Evolutionary conservation across 2,888 invertebrate species (phyloP), one percentile per base, ranked within the genome.

Genomic region (Diplolepis rosae): DNA sequence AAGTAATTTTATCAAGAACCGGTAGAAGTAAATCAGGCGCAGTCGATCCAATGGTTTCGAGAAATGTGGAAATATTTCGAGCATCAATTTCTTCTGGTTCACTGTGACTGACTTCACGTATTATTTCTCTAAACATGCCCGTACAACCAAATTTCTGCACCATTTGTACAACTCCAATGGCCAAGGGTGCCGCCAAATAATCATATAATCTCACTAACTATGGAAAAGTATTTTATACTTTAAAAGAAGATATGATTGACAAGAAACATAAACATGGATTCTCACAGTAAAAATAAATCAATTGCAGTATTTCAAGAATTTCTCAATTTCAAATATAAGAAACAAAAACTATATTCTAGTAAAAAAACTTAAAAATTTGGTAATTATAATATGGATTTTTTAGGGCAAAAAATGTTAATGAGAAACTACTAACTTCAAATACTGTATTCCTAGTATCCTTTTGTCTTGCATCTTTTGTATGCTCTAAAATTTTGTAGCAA

Each of bases 191-290:
- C 0, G 93, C 92, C 39, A 95, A 89, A 88, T 94, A 93, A 80
- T 96, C 96, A 83, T 92, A 91, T 79, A 93, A 91, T 90, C 95
- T 95, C 32, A 96, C 90, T 65, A 95, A 85, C 92, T 96, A 91
- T 24, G 90, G 90, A 89, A 82, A 74, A 70, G 6, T 50, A 13
- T 39, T 82, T 88, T 88, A 75, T 11, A 22, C 18, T 27, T 24
- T 22, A 69, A 15, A 54, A 72, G 65, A 9, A 15, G 42, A 50
- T 32, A 13, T 39, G 39, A 61, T 69, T 18, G 65, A 69, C 65
- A 7, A 51, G 15, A n/a, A 27, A 61, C 51, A 48, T 13, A 18
- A n/a, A 48, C 69, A 76, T 84, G 85, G 68, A 83, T 67, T 54
- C 35, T 51, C 35, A n/a, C n/a, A n/a, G n/a, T n/a, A n/a, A n/a